A percentile compares a stretch with the other conserved stretches of the same genome.
Conservation (phyloP, 2,113 vertebrate genomes). For the Anarhynchus alexandrinus region DNA sequence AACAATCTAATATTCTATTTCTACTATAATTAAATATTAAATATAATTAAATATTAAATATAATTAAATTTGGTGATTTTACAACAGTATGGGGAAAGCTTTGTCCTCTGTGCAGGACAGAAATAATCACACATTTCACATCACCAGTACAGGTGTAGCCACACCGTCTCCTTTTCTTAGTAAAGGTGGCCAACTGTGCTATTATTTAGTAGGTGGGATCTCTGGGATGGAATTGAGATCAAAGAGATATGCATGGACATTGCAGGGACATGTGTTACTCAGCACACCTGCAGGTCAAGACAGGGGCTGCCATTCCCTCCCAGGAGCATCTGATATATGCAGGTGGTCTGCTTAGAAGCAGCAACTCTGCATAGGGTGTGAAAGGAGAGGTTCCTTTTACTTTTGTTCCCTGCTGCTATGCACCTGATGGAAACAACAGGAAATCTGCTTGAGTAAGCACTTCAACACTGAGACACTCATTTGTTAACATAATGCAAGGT, state of each 20-base stretch:
- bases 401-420: not conserved
- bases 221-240: not conserved
- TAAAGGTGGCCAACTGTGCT: not conserved
- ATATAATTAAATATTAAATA: no score
- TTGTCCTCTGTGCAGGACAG: not conserved
- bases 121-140: not conserved
- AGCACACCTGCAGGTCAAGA: not conserved
- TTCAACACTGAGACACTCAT: not conserved
- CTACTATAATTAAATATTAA: no score
- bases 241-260: not conserved
- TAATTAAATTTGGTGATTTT: no score
- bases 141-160: not conserved
- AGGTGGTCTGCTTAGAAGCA: not conserved
- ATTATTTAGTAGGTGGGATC: not conserved
- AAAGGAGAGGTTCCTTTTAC: not conserved
- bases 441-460: not conserved
- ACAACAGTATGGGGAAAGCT: not conserved
- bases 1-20: no score
- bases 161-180: not conserved
- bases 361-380: not conserved
- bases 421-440: not conserved
- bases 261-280: not conserved
- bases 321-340: not conserved
- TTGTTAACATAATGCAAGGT: not conserved
- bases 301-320: not conserved